phyloP scores from a whole-genome alignment of 2,113 vertebrate genomes.

The Cervus canadensis region DNA sequence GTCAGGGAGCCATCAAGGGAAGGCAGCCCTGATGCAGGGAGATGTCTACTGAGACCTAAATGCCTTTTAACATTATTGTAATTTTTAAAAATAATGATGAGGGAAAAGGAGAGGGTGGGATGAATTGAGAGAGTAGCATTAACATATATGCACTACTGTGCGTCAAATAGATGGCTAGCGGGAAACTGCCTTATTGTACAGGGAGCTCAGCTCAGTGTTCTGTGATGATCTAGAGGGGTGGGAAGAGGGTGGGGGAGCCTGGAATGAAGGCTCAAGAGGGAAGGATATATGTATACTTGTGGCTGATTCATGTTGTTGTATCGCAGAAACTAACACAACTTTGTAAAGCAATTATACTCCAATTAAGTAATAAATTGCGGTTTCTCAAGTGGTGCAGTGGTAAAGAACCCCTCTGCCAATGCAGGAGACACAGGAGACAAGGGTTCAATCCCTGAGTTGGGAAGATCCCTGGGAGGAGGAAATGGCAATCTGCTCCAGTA shows the following conservation, averaged over 20 bases:
- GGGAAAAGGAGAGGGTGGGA: neutral
- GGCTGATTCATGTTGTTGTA: neutral
- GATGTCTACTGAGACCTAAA: neutral
- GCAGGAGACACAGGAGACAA: neutral
- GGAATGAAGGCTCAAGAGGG: neutral
- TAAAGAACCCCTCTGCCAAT: neutral
- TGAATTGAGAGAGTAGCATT: neutral
- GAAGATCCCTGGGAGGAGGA: neutral
- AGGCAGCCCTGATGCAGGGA: accelerated
- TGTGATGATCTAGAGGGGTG: neutral
- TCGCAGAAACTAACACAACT: neutral
- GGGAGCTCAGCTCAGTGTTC: neutral
- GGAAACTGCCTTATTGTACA: neutral
- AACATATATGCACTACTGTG: neutral
- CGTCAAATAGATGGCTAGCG: neutral
- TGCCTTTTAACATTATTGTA: neutral
- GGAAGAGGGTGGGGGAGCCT: neutral
- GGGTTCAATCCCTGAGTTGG: neutral
- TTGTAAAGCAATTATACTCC: neutral
- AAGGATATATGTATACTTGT: neutral
- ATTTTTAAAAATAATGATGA: neutral
- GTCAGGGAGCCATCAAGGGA: neutral
- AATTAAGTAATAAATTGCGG: neutral
- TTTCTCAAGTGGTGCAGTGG: neutral
- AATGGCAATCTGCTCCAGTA: neutral